Evolutionary conservation across 2,797 vertebrate species (phyloP), one percentile per base, ranked within the genome.

Genomic region (Poliocrania exsul): DNA sequence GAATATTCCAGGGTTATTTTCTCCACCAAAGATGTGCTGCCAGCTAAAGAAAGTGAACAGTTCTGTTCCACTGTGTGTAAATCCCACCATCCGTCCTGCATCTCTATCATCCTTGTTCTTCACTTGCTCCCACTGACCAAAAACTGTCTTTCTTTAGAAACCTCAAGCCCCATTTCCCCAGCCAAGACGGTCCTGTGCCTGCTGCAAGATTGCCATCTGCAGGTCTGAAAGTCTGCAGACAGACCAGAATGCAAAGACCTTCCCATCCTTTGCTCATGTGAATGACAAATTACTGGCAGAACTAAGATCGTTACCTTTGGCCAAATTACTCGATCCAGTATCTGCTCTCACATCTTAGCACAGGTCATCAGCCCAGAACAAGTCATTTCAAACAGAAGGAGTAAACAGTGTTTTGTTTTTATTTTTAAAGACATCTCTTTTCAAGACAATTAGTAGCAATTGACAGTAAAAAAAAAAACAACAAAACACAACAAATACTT

Each of bases 121-220:
- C 62, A 18, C 4, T 20, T 51, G 25, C 11, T 79, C 19, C 29
- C 23, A 28, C 2, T 49, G 40, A 38, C 33, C 51, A 64, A 46
- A 51, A 1, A 42, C 40, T 42, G 40, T 40, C 24, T 33, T 13
- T 3, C 38, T n/a, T 24, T 16, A 67, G 49, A 53, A 73, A 31
- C 8, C 17, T 61, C 26, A 16, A 14, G 10, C 4, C 19, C 49
- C 44, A 3, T 73, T 81, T 73, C 11, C 25, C 33, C 44, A 42
- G 44, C 14, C 44, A 54, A 61, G 31, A 24, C 18, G 28, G 37
- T 6, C 2, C 0, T 16, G 66, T 70, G n/a, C 51, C 88, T 94
- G 84, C 78, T 81, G 84, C 95, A 94, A 87, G 91, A 44, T 65
- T 93, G 94, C 95, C 96, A 93, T 29, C 96, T 94, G 61, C 93